Evolutionary conservation across 1,140 invertebrate genomes (phyloP).

Genomic region (Vanessa atalanta): DNA sequence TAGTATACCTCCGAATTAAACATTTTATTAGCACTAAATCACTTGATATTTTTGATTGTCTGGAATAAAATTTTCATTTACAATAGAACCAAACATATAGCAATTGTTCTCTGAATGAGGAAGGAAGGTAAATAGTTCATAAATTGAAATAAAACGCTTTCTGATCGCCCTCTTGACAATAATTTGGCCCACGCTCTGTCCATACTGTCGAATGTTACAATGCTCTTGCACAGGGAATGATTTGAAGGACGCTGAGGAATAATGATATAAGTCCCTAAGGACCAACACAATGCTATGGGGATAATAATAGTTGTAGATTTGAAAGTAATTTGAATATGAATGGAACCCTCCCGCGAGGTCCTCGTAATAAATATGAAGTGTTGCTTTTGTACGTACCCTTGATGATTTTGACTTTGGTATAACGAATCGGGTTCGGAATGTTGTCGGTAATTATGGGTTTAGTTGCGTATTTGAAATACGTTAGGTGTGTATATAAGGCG

Average conservation of each 20-base stretch:
- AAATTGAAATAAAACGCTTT: slow-evolving; percentile 76
- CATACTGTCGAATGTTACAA: slow-evolving; percentile 36
- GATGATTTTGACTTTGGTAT: slow-evolving; percentile 73
- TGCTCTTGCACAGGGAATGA: slow-evolving; percentile 45
- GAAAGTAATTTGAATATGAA: slow-evolving; percentile 80
- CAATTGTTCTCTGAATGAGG: slow-evolving; percentile 53
- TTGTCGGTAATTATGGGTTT: slow-evolving; percentile 65
- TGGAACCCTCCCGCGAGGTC: slow-evolving; percentile 73
- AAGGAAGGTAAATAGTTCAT: slow-evolving; percentile 63
- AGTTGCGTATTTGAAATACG: slow-evolving; percentile 41
- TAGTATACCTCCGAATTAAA: slow-evolving; percentile 44
- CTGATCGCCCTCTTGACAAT: slow-evolving; percentile 70
- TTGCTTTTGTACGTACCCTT: slow-evolving; percentile 69
- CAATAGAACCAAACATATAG: slow-evolving; percentile 50
- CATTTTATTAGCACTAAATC: slow-evolving; percentile 60
- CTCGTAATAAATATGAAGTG: slow-evolving; percentile 79
- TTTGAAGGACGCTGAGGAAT: slow-evolving; percentile 71
- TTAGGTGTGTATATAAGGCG: slow-evolving; percentile 40
- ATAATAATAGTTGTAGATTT: slow-evolving; percentile 81
- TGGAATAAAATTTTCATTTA: slow-evolving; percentile 50
- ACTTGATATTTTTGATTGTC: slow-evolving; percentile 47
- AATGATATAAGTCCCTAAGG: slow-evolving; percentile 77
- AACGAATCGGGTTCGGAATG: slow-evolving; percentile 66
- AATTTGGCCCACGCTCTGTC: slow-evolving; percentile 62
- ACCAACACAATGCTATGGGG: slow-evolving; percentile 69